Evolutionary conservation across 2,113 vertebrate species (phyloP), one percentile per base, ranked within the genome.

Genomic region (Zingel zingel): DNA sequence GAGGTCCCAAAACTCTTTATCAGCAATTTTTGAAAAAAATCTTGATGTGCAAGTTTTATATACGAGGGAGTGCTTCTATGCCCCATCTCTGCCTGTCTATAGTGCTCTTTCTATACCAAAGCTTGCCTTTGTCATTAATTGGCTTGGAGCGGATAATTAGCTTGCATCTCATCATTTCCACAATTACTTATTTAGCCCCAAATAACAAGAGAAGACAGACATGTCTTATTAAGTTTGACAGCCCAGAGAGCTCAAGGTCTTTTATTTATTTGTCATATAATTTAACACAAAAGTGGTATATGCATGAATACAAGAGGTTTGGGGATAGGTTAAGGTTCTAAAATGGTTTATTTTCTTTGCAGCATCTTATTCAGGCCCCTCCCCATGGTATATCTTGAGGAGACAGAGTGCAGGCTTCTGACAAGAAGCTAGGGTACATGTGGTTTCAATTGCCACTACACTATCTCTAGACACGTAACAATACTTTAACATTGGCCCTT

Each of bases 121-220:
- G 74, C 64, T 27, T 1, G 13, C 30, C 79, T 59, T 74, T 77
- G 69, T 73, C 85, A 85, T 82, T 86, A 90, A 91, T 79, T 89
- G 71, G 82, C 73, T 85, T 2, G 54, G 54, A 81, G 81, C 16
- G 4, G 58, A 59, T 82, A 86, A 91, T 92, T 85, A 91, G 81
- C 66, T 83, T 68, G 76, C 81, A 81, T 86, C 67, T 89, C 79
- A 82, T 86, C 68, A 48, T 86, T 83, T 84, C 67, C 56, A 76
- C 78, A 66, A 18, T 1, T 9, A 82, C 73, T 90, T 84, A 84
- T 87, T 88, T 71, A 68, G 69, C 45, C 51, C 5, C n/a, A 74
- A 75, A 81, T 81, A 82, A 85, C 74, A 84, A 77, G 67, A 51
- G 36, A 50, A 71, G 65, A 82, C 61, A 73, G 74, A 71, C 36